Evolutionary conservation across 2,797 vertebrate genomes (phyloP), one percentile per base, ranked within the genome.

Genomic region (Holocentrus rufus): DNA sequence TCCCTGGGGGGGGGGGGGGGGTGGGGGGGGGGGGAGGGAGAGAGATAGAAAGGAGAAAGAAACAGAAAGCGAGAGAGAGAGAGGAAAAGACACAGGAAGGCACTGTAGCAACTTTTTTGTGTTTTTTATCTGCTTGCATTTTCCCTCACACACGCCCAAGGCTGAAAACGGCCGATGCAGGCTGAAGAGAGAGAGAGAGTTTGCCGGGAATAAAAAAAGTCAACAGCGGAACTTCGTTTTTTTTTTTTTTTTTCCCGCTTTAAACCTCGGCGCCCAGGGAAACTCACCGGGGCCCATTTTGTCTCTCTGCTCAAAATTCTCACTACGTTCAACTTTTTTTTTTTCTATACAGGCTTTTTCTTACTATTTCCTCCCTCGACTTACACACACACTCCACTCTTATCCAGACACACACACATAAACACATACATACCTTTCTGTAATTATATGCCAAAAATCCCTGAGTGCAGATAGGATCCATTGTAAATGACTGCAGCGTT

Each of bases 1-100:
- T 87, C 86, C 82, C 71, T 0, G 76, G 76, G 79, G 73, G 65
- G 74, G 50, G 8, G 60, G 64, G 25, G 72, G 49, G 54, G 70
- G 52, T 50, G 69, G 20, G 77, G 80, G 73, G 56, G 65, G n/a
- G 22, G 34, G 15, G 70, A 69, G 67, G 46, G 63, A 76, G 75
- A 69, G 76, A 74, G 66, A 52, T n/a, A 52, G 39, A 25, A 31
- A 34, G 31, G 70, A 72, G 67, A 49, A 62, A 76, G 75, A 69
- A 74, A 74, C 65, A 52, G 49, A 52, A 34, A 69, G 67, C 63
- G 77, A 65, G 79, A 84, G 67, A 71, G 75, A 77, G 67, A 64
- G 67, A 64, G 39, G 61, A 11, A 79, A 82, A 85, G 67, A 69
- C 62, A 23, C 42, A 23, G 10, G 11, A 25, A 39, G n/a, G 15